Base-by-base conservation (phyloP, 2,888 invertebrate species). In the Ormyrus labotus region DNA sequence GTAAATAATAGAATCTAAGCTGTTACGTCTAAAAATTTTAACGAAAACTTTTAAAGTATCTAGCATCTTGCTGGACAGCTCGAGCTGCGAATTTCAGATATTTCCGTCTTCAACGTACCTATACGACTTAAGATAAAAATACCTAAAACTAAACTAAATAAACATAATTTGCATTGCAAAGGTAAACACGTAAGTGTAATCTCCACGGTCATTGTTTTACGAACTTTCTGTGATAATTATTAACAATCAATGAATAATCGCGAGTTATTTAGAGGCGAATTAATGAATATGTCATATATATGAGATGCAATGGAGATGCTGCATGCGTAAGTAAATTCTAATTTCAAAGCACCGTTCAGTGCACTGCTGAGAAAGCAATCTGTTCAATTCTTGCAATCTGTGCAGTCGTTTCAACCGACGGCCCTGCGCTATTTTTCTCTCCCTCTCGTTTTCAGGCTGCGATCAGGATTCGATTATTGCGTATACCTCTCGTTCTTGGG, bases 211-310 rank as follows among this genome's bases (percentile, higher is more conserved):
- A 88, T 90, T 89, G 87, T 88, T 90, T 90, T 89, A 89, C 85
- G 87, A 90, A 90, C 90, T 89, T 90, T 90, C 90, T 90, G 90
- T 90, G 90, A 90, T 90, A 90, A 90, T 90, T 90, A 90, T 90
- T 90, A 90, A 90, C 90, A 90, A 90, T 90, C 90, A 90, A 88
- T 88, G 87, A 89, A 83, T 80, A 84, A 65, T 71, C 47, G 81
- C 73, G 78, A 71, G 58, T 69, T 69, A 55, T 74, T 71, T 71
- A 51, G n/a, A 71, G 57, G 13, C 19, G 51, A 63, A 57, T 58
- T 48, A 58, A 74, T 19, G 45, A 68, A 4, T 34, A 4, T 4
- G 58, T 69, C 64, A 55, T 74, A 67, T 71, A 51, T 10, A 71
- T 50, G 13, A n/a, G 51, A 57, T 45, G 58, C 48, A 58, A 74